phyloP scores from a whole-genome alignment of 2,797 vertebrate species.

The Botia kubotai region DNA sequence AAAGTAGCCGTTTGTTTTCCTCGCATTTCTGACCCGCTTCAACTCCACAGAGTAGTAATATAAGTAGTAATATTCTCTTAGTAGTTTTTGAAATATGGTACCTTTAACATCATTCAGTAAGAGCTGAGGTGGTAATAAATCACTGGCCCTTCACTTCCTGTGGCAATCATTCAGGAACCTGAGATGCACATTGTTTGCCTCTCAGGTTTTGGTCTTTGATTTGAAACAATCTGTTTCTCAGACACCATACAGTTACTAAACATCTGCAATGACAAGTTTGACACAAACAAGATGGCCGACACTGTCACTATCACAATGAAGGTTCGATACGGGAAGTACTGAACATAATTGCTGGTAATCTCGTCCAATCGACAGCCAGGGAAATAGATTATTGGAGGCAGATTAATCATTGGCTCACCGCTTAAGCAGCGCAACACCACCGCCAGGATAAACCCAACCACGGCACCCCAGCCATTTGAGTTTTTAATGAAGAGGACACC shows the following conservation, averaged over 20 bases:
- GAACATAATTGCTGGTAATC: background rate
- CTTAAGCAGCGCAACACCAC: conserved; percentile 70
- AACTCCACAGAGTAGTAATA: no score
- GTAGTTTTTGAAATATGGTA: no score
- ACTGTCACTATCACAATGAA: background rate
- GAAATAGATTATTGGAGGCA: no score
- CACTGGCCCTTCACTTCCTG: no score
- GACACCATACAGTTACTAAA: background rate
- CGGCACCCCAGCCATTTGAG: conserved; percentile 80
- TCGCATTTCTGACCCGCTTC: no score
- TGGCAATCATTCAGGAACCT: no score
- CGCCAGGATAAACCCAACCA: conserved; percentile 69
- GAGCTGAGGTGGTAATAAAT: no score
- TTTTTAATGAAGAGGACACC: conserved; percentile 79
- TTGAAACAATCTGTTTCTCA: background rate
- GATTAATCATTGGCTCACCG: conserved; percentile 60
- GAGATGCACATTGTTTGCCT: no score
- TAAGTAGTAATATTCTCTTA: no score
- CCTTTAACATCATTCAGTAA: no score
- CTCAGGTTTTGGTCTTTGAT: background rate
- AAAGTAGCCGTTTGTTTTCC: no score
- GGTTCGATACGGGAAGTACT: background rate
- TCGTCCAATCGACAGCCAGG: background rate
- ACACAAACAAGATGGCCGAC: background rate
- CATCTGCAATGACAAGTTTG: background rate